These are phyloP conservation scores for Rosalia funebris DNA, from an alignment of 2,888 invertebrate genomes.

Conservation along the genomic window DNA sequence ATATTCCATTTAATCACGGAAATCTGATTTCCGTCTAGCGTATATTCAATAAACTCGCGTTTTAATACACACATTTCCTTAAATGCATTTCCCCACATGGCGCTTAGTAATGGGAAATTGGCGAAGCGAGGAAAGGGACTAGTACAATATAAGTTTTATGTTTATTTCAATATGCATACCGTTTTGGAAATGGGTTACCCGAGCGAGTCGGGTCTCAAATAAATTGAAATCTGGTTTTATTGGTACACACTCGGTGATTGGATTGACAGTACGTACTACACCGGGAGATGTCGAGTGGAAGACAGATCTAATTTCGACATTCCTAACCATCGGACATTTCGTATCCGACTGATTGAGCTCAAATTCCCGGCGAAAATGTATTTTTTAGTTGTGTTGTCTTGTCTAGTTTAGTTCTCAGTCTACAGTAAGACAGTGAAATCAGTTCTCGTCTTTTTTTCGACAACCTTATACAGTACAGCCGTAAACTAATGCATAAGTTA, in stretches of 20 bases:
- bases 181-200: neutral
- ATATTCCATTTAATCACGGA: no score
- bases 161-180: conserved; percentile 9
- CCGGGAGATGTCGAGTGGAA: neutral
- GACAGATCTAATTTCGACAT: conserved; percentile 24
- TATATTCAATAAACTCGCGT: neutral
- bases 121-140: conserved; percentile 4
- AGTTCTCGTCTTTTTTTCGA: no score
- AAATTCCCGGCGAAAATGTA: conserved; percentile 11
- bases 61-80: neutral
- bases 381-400: conserved; percentile 8
- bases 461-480: no score
- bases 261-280: conserved; percentile 10
- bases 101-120: conserved; percentile 11
- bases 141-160: conserved; percentile 16
- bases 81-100: neutral
- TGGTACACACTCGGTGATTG: conserved; percentile 20
- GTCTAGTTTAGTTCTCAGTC: no score
- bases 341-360: conserved; percentile 22
- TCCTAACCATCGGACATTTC: conserved; percentile 25
- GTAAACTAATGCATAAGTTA: no score
- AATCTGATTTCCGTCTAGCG: neutral
- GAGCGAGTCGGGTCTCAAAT: neutral
- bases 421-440: no score
- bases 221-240: conserved; percentile 28